phyloP scores from a whole-genome alignment of 2,888 invertebrate genomes.

The Melinaea menophilus region DNA sequence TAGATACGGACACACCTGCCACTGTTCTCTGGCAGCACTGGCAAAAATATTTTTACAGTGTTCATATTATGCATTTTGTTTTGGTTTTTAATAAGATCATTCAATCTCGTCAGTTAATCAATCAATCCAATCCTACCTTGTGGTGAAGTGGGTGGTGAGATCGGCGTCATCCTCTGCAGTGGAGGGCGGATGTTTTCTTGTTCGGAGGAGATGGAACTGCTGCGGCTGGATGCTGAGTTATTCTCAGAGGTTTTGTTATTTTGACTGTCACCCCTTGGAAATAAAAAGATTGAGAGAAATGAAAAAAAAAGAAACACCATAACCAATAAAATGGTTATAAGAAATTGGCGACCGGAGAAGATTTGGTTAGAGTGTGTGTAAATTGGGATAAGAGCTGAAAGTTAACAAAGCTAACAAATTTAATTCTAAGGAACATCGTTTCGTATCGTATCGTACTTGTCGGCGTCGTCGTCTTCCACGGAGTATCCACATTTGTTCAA shows the following conservation, averaged over 20 bases:
- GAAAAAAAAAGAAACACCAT: too few relatives aligned
- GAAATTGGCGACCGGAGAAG: too few relatives aligned
- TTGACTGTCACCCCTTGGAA: constrained; percentile 30
- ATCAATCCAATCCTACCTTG: constrained; percentile 49
- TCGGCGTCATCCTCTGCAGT: constrained; percentile 65
- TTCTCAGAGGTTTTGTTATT: constrained; percentile 57
- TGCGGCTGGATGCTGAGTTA: constrained; percentile 66
- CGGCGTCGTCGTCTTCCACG: constrained; percentile 62
- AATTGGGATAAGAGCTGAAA: too few relatives aligned
- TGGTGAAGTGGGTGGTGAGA: constrained; percentile 68
- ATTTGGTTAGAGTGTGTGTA: too few relatives aligned
- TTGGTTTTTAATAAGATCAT: too few relatives aligned
- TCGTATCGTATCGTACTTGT: constrained; percentile 36
- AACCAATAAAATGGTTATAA: neutral
- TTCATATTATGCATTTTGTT: too few relatives aligned
- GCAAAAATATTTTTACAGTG: constrained; percentile 7
- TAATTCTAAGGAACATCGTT: too few relatives aligned
- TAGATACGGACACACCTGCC: constrained; percentile 70
- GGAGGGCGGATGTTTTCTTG: constrained; percentile 70
- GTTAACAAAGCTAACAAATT: too few relatives aligned
- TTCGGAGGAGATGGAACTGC: constrained; percentile 71
- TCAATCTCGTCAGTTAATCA: too few relatives aligned
- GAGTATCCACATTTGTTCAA: constrained; percentile 60
- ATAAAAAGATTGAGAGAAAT: neutral
- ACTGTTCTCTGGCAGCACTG: constrained; percentile 69